Evolutionary conservation across 2,113 vertebrate species (phyloP), one percentile per base, ranked within the genome.

Genomic region (Gavia stellata): DNA sequence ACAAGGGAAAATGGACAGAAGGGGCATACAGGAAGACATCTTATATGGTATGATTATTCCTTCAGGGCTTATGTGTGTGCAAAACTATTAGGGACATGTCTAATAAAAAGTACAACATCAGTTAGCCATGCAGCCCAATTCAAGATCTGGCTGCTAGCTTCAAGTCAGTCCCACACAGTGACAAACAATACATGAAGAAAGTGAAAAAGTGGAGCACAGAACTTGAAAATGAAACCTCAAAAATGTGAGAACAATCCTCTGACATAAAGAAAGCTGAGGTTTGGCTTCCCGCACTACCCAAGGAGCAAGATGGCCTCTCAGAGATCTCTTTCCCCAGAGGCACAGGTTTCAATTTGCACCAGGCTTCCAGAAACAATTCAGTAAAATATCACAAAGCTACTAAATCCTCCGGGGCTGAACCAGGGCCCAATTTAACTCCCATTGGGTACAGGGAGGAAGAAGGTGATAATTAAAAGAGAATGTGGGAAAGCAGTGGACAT

Each of bases 401-500:
- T 68, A 86, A 95, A 84, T 86, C 59, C 82, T 90, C 28, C 2
- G 6, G 56, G 63, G n/a, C 75, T 78, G 50, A 77, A 78, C 33
- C 12, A 83, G 66, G 63, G 42, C 66, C 36, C 40, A 45, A 44
- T 79, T 86, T 61, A 87, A 82, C 52, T 61, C 74, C 62, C 42
- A 34, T 12, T 50, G 66, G 65, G 55, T 23, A 80, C 21, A 50
- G 40, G 47, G 55, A 93, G 61, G 77, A 93, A 82, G 47, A 81
- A 97, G 90, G 92, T 85, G 96, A 94, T 97, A 97, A 97, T 95
- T 96, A 94, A 96, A 96, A 90, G 25, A 86, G 72, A 95, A 84
- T 58, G 44, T 74, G n/a, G 84, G 73, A 80, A 90, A 86, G 40
- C 28, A 94, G 49, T 17, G 75, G 82, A 31, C 59, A 82, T 65